Evolutionary conservation across 2,113 vertebrate genomes (phyloP), one percentile per base, ranked within the genome.

Genomic region (Crotophaga sulcirostris): DNA sequence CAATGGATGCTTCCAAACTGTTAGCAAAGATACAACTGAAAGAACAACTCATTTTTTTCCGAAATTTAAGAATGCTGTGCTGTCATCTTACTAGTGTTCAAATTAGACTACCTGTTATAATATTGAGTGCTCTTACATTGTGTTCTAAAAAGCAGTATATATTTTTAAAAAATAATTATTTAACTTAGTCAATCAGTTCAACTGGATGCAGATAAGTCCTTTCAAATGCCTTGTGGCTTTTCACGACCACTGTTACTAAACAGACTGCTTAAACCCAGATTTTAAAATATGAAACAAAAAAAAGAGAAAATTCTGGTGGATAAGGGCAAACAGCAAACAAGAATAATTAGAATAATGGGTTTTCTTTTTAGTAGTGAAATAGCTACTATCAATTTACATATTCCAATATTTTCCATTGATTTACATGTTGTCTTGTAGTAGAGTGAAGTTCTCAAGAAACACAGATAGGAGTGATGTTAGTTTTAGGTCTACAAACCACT

Each of bases 1-100:
- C 97, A 98, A 98, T 98, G 97, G 97, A 96, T 97, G 97, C 95
- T 96, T 97, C 96, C 94, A 97, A 96, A 97, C 87, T 98, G 97
- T 97, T 98, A 97, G 92, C 96, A 96, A 97, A 98, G 97, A 97
- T 95, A 95, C 96, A 97, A 96, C 78, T 94, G 96, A 97, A 97
- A 88, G 89, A 92, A 81, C 67, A 87, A 88, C 76, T 75, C 58
- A 4, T 97, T 95, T 97, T 74, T 93, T 60, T 29, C 63, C 15
- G 33, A 86, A 95, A 93, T 98, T 96, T 94, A 92, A 95, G 54
- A 88, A 93, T 68, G 67, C 42, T 87, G 21, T 73, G 64, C 28
- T 96, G 47, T 81, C 45, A 93, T 96, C 95, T 93, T 87, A 81
- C 49, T 90, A 33, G 19, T 42, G 64, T 74, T 93, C 56, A 73